Conservation (phyloP, 2,797 vertebrate species). For the Acanthurus tractus region DNA sequence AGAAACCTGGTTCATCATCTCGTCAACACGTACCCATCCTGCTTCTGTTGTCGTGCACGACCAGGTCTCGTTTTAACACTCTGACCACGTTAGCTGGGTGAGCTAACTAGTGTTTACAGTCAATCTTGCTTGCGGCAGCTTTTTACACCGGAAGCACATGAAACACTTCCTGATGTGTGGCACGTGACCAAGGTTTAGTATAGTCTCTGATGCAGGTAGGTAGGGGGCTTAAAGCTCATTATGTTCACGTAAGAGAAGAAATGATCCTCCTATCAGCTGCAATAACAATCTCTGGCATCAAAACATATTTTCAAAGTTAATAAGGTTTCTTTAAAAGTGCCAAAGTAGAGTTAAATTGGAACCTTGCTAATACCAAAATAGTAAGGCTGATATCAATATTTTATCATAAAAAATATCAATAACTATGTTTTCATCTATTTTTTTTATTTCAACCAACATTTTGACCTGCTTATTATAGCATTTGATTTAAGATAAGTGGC, state of each 20-base stretch:
- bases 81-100: accelerated
- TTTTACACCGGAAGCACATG: not conserved
- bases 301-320: no score
- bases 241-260: no score
- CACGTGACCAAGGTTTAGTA: not conserved
- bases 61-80: accelerated
- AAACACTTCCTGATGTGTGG: not conserved
- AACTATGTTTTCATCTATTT: not conserved
- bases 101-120: slow-evolving; percentile 26
- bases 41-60: not conserved
- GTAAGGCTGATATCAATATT: no score
- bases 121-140: not conserved
- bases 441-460: no score
- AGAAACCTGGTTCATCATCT: accelerated
- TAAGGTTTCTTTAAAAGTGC: no score
- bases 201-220: not conserved
- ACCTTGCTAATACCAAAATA: no score
- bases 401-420: no score
- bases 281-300: no score
- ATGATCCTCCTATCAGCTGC: no score
- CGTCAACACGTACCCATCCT: slow-evolving; percentile 51
- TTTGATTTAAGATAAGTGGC: no score
- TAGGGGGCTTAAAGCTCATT: not conserved
- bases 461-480: no score
- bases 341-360: no score